Evolutionary conservation across 2,888 invertebrate genomes (phyloP), one percentile per base, ranked within the genome.

Genomic region (Octodonta nipae): DNA sequence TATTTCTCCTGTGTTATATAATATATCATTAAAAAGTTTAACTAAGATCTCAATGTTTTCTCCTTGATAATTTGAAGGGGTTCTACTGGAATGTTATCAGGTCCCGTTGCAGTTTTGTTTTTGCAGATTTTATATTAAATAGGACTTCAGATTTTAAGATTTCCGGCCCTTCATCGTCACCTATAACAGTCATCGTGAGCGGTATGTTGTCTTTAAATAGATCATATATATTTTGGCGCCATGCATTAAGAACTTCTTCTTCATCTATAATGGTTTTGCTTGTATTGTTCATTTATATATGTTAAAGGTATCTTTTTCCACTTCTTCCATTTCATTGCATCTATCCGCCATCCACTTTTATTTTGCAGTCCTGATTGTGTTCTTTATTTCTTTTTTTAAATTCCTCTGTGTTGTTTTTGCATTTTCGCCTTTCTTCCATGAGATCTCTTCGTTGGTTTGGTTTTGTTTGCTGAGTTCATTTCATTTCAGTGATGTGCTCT

Each of bases 211-310:
- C 26, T 26, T 26, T 11, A 10, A 26, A 26, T 26, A 26, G 12
- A 10, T 26, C 26, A 11, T n/a, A 5, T 11, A 26, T 11, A 10
- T 26, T 6, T 26, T 26, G n/a, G 26, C 26, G 5, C 10, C 26
- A 11, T 26, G 12, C 12, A 10, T 26, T 11, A 26, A 26, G 26
- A 26, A 26, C 12, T 26, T 26, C 26, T 6, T 5, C 10, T 10
- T 26, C 26, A 10, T 26, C 26, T 10, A 26, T 26, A 26, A 26
- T 26, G 12, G 26, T 26, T 26, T 26, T 26, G 17, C 26, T 10
- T 11, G 26, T 10, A 10, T 10, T 10, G 12, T 26, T 10, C 10
- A 26, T 10, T 26, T 6, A 11, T 5, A 26, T 26, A 26, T 26
- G 17, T 17, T 17, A 17, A 17, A 17, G 17, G 17, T 26, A 26